Evolutionary conservation across 2,797 vertebrate genomes (phyloP).

Genomic region (Bufotes viridis): DNA sequence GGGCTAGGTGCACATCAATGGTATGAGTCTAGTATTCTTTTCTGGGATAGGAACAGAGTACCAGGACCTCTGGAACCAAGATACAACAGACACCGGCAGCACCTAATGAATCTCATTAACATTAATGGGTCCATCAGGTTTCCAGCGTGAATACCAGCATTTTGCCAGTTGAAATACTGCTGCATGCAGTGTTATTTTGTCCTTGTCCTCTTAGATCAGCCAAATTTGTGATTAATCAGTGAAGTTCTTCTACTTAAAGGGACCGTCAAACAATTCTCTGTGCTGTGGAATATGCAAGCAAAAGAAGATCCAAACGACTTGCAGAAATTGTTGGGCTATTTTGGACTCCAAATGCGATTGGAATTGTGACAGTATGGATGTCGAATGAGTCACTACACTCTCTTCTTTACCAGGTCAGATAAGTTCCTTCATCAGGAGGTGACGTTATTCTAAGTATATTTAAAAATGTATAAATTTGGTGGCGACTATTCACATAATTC

Average conservation of each 20-base stretch:
- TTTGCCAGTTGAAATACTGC: no score
- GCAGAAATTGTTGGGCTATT: conserved; percentile 21
- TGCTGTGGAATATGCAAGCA: conserved; percentile 7
- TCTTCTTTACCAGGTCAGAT: conserved; percentile 47
- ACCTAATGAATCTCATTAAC: no score
- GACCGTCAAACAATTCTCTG: not conserved
- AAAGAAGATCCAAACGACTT: conserved; percentile 12
- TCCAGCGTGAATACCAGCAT: no score
- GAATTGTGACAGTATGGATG: conserved; percentile 54
- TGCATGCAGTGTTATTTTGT: no score
- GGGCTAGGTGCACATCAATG: no score
- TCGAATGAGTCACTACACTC: conserved; percentile 46
- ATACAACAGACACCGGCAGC: no score
- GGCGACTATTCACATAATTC: not conserved
- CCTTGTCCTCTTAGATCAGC: not conserved
- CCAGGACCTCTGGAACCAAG: no score
- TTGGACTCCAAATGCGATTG: not conserved
- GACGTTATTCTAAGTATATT: not conserved
- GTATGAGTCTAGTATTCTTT: no score
- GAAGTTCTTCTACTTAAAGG: conserved; percentile 12
- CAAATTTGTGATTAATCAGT: not conserved
- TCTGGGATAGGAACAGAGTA: no score
- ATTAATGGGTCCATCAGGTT: no score
- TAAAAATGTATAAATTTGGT: no score
- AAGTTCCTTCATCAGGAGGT: not conserved